Conservation (phyloP, 1,140 invertebrate genomes). For the Andrena cerasifolii region DNA sequence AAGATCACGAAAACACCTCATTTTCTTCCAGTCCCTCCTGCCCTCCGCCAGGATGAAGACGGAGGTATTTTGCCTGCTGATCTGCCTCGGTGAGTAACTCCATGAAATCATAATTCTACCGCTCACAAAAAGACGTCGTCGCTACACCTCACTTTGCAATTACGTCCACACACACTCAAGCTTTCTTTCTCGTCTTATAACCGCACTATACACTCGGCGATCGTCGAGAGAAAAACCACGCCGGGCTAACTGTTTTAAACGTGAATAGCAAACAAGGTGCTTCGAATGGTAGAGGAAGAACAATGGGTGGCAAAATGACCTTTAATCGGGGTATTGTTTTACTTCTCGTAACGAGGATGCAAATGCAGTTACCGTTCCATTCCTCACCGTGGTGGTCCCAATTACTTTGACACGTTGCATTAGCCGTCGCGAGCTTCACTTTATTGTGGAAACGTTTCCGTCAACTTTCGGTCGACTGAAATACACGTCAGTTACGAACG, state of each 20-base stretch:
- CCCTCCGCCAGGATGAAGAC: constrained; percentile 74
- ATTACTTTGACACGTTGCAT: too few species aligned
- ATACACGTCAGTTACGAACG: neutral
- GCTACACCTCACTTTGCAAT: too few species aligned
- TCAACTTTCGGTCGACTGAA: neutral
- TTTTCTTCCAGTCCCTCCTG: constrained; percentile 20
- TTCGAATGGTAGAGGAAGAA: neutral
- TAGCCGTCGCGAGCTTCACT: neutral
- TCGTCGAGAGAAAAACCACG: neutral
- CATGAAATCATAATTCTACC: too few species aligned
- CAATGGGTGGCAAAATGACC: constrained; percentile 13
- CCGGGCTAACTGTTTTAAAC: too few species aligned
- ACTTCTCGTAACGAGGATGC: neutral
- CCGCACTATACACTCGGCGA: neutral
- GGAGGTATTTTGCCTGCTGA: constrained; percentile 71
- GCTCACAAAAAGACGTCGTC: too few species aligned
- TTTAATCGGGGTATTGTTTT: constrained; percentile 33
- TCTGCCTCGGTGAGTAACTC: constrained; percentile 78
- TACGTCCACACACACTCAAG: neutral
- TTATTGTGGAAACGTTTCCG: neutral
- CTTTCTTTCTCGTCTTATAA: neutral
- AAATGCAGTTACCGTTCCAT: neutral
- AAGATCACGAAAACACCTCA: constrained; percentile 22
- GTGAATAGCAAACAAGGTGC: neutral
- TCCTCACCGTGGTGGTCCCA: too few species aligned